Conservation (phyloP, 2,888 invertebrate genomes). For the Dendrolimus pini region DNA sequence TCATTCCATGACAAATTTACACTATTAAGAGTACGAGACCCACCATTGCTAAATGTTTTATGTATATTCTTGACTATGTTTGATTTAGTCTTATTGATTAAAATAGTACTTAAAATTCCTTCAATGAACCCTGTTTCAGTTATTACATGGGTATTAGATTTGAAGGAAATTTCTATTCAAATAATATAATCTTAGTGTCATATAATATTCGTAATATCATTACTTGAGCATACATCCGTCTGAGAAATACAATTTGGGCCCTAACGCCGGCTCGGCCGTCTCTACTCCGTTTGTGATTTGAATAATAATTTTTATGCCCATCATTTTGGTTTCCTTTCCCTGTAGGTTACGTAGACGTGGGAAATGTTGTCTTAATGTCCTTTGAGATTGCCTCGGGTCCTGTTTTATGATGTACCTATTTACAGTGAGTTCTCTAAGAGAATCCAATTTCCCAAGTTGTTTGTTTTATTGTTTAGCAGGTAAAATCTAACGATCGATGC, state of each 20-base stretch:
- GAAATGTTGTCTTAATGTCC: slow-evolving; percentile 65
- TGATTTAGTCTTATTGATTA: too few species aligned
- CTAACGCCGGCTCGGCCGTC: slow-evolving; percentile 56
- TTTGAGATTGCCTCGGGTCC: slow-evolving; percentile 37
- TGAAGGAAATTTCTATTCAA: too few species aligned
- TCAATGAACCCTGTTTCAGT: too few species aligned
- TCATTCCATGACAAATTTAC: too few species aligned
- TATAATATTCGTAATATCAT: slow-evolving; percentile 38
- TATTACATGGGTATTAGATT: too few species aligned
- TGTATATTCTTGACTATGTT: too few species aligned
- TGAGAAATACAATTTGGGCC: slow-evolving; percentile 64
- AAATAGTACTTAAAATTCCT: too few species aligned
- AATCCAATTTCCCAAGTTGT: background rate
- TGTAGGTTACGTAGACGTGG: slow-evolving; percentile 51
- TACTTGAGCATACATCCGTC: slow-evolving; percentile 56
- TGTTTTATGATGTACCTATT: slow-evolving; percentile 22
- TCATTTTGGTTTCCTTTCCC: slow-evolving; percentile 72
- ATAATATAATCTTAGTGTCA: too few species aligned
- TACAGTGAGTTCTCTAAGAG: background rate
- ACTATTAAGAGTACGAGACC: too few species aligned
- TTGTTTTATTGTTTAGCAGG: too few species aligned
- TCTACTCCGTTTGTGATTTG: slow-evolving; percentile 64
- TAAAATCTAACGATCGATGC: too few species aligned
- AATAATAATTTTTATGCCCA: slow-evolving; percentile 69
- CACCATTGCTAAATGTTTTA: too few species aligned